Evolutionary conservation across 2,797 vertebrate species (phyloP).

Genomic region (Erpetoichthys calabaricus): DNA sequence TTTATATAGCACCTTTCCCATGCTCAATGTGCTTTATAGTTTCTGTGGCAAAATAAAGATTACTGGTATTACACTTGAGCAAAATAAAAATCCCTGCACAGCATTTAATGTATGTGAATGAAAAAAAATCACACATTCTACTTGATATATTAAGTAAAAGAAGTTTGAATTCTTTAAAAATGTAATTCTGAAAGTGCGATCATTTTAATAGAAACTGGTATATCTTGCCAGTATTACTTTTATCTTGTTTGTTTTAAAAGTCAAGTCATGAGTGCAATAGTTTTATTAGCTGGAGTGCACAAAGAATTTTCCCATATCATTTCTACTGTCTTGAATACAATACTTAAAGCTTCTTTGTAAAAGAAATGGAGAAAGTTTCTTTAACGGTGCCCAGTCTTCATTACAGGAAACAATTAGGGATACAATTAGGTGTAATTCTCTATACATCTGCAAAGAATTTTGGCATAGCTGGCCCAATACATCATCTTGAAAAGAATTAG

Average conservation of each 20-base stretch:
- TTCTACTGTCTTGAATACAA: slow-evolving; percentile 40
- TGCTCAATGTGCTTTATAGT: too few species aligned
- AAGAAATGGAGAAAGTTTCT: slow-evolving; percentile 36
- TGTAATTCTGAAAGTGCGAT: too few species aligned
- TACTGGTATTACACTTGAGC: too few species aligned
- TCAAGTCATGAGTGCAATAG: slow-evolving; percentile 29
- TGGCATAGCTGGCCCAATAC: slow-evolving; percentile 34
- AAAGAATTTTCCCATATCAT: slow-evolving; percentile 37
- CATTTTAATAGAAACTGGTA: too few species aligned
- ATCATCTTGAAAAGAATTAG: slow-evolving; percentile 39
- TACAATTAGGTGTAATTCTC: slow-evolving; percentile 58
- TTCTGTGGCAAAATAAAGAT: too few species aligned
- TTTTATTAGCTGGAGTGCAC: slow-evolving; percentile 40
- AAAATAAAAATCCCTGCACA: too few species aligned
- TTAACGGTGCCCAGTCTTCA: slow-evolving; percentile 50
- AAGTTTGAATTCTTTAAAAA: too few species aligned
- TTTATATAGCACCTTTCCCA: too few species aligned
- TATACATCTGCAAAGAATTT: slow-evolving; percentile 50
- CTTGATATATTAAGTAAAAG: too few species aligned
- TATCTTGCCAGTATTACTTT: slow-evolving; percentile 38
- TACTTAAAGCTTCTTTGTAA: slow-evolving; percentile 43
- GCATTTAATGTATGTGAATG: too few species aligned
- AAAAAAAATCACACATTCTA: too few species aligned
- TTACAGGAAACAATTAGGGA: slow-evolving; percentile 54
- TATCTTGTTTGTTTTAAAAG: slow-evolving; percentile 40